Conservation (phyloP, 1,140 invertebrate species). For the Pantala flavescens region DNA sequence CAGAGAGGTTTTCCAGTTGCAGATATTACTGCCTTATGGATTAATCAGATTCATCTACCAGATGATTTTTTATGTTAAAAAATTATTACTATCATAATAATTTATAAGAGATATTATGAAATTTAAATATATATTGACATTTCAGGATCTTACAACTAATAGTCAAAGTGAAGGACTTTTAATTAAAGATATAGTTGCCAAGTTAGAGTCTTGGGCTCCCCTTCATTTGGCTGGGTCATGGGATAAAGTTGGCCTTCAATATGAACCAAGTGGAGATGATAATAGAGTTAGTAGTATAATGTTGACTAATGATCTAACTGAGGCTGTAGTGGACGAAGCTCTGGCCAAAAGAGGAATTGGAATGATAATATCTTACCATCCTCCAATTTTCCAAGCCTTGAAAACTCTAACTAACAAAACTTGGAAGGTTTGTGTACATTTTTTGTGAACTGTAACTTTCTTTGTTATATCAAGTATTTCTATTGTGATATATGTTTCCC, state of each 20-base stretch:
- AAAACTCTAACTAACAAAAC: constrained; percentile 57
- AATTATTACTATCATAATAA: too few relatives aligned
- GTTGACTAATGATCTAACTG: constrained; percentile 91
- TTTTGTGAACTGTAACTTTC: background rate
- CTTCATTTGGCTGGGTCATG: constrained; percentile 65
- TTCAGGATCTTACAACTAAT: too few relatives aligned
- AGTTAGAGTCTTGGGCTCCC: constrained; percentile 60
- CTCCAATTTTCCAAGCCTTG: constrained; percentile 78
- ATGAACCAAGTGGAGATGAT: constrained; percentile 53
- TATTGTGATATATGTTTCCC: too few relatives aligned
- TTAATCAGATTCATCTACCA: too few relatives aligned
- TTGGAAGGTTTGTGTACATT: constrained; percentile 55
- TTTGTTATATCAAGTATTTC: too few relatives aligned
- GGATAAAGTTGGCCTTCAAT: constrained; percentile 91
- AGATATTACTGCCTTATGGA: too few relatives aligned
- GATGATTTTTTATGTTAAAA: too few relatives aligned
- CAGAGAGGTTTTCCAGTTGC: too few relatives aligned
- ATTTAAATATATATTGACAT: too few relatives aligned
- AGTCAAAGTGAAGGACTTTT: constrained; percentile 32
- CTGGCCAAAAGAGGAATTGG: constrained; percentile 47
- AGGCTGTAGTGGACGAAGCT: constrained; percentile 79
- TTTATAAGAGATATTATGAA: too few relatives aligned
- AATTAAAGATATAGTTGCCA: constrained; percentile 46
- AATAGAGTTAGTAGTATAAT: constrained; percentile 55
- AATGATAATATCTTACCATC: constrained; percentile 91